Conservation (phyloP, 1,140 invertebrate genomes). For the Macrostomum lignano region DNA sequence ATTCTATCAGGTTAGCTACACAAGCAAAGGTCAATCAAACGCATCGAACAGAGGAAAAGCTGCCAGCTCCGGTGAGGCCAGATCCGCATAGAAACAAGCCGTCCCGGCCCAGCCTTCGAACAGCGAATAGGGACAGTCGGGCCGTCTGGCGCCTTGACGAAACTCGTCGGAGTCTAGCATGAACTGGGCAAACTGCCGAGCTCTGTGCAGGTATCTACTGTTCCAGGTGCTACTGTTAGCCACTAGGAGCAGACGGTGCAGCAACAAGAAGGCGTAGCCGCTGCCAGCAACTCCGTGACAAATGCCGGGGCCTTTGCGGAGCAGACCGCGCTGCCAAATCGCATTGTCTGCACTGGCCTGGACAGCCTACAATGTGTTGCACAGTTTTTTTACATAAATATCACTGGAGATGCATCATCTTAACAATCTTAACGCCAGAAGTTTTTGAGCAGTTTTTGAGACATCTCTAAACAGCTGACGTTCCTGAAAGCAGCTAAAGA, state of each 20-base stretch:
- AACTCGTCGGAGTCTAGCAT: constrained; percentile 36
- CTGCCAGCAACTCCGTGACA: constrained; percentile 59
- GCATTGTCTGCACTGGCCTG: too few relatives aligned
- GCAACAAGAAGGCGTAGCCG: constrained; percentile 49
- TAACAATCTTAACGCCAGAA: too few relatives aligned
- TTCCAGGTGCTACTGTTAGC: too few relatives aligned
- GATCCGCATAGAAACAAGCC: background rate
- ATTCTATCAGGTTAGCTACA: too few relatives aligned
- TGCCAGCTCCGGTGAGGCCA: background rate
- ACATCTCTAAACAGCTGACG: too few relatives aligned
- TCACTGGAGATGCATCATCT: too few relatives aligned
- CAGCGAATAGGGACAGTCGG: constrained; percentile 31
- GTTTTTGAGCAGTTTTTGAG: too few relatives aligned
- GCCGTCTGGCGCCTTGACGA: constrained; percentile 35
- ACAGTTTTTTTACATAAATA: too few relatives aligned
- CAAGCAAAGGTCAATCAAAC: background rate
- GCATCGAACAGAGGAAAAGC: constrained; percentile 2
- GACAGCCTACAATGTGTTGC: too few relatives aligned
- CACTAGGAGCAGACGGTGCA: constrained; percentile 46
- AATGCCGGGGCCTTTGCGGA: too few relatives aligned
- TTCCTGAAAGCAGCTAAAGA: too few relatives aligned
- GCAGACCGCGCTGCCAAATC: too few relatives aligned
- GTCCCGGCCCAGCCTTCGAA: constrained; percentile 5
- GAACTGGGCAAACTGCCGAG: constrained; percentile 45
- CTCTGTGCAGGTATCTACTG: constrained; percentile 40